Conservation (phyloP, 1,140 invertebrate species). For the Neodiprion pinetum region DNA sequence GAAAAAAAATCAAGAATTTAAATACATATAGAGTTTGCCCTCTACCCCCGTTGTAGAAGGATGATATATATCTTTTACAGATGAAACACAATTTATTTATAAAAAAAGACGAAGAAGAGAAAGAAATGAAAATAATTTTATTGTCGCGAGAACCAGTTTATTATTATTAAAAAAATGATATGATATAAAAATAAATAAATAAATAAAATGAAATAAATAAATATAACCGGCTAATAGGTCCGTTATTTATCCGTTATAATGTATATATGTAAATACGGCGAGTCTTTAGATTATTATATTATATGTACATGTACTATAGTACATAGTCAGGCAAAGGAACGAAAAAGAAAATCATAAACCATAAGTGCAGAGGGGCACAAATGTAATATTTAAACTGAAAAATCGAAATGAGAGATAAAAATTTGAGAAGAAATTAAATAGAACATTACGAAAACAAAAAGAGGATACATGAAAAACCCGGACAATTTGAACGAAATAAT, state of each 20-base stretch:
- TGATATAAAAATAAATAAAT: neutral
- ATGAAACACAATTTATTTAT: neutral
- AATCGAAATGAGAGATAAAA: conserved; percentile 27
- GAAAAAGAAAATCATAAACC: conserved; percentile 46
- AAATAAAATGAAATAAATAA: neutral
- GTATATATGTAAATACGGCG: conserved; percentile 61
- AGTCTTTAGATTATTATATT: conserved; percentile 55
- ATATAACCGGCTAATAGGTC: neutral
- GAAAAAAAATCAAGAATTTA: conserved; percentile 1
- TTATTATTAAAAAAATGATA: neutral
- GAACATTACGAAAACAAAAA: conserved; percentile 28
- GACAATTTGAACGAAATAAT: conserved; percentile 34
- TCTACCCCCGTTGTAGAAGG: neutral
- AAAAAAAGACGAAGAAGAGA: neutral
- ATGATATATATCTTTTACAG: conserved; percentile 6
- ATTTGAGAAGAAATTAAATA: conserved; percentile 37
- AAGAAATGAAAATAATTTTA: neutral
- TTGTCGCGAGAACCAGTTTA: neutral
- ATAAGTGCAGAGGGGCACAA: conserved; percentile 60
- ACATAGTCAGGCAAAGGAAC: conserved; percentile 51
- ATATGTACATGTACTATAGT: conserved; percentile 48
- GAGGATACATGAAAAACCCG: too few relatives aligned
- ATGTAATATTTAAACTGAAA: conserved; percentile 55
- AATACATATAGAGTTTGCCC: neutral
- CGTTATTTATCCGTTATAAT: conserved; percentile 24